These are phyloP conservation scores for Gastracanthus pulcherrimus DNA, from an alignment of 2,888 invertebrate genomes.

Conservation along the genomic window DNA sequence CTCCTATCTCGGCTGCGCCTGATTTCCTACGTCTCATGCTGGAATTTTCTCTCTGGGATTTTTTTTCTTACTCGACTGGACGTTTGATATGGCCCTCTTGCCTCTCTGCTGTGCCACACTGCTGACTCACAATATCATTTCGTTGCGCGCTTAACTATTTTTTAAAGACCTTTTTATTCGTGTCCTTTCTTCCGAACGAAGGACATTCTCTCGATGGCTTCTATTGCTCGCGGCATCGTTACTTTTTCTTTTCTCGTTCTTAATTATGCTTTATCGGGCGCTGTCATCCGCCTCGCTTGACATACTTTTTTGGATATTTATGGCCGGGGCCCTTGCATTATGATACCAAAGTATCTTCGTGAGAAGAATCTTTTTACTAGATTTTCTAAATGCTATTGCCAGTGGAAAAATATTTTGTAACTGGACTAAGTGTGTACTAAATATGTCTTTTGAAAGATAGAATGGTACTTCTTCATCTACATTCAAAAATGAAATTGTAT, in stretches of 20 bases:
- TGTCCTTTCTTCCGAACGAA: conserved; percentile 33
- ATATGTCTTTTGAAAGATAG: too few relatives aligned
- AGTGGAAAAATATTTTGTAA: too few relatives aligned
- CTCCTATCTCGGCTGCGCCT: background rate
- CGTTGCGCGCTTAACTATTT: conserved; percentile 29
- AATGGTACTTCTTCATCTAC: too few relatives aligned
- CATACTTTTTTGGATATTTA: conserved; percentile 13
- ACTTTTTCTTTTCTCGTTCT: background rate
- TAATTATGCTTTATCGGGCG: conserved; percentile 5
- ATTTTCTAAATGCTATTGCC: background rate
- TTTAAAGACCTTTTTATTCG: conserved; percentile 32
- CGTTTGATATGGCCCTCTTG: background rate
- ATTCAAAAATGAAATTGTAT: too few relatives aligned
- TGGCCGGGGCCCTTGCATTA: background rate
- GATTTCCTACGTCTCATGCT: conserved; percentile 45
- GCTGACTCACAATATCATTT: conserved; percentile 45
- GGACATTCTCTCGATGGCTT: background rate
- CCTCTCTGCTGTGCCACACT: too few relatives aligned
- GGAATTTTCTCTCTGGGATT: conserved; percentile 39
- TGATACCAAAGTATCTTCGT: background rate
- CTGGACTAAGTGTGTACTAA: too few relatives aligned
- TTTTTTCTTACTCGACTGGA: background rate
- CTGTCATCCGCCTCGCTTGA: conserved; percentile 5
- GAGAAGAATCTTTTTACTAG: background rate
- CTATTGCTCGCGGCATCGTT: background rate